A percentile compares a stretch with the other conserved stretches of the same genome.
phyloP scores from a whole-genome alignment of 2,888 invertebrate genomes.

The Kryphioiulus occultus region DNA sequence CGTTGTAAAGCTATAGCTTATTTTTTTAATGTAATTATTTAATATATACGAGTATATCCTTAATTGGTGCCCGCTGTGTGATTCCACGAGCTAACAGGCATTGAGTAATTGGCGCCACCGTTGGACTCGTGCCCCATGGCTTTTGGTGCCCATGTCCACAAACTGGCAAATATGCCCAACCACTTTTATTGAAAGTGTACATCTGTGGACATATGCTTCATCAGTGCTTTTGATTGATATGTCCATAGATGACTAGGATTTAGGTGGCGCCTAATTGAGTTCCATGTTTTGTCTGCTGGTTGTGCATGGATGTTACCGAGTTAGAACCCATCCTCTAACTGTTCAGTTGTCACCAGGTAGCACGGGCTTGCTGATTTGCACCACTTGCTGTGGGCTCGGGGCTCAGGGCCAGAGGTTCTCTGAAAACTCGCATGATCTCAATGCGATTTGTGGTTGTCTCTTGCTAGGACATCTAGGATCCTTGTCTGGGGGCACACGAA shows the following conservation, averaged over 20 bases:
- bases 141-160: too few relatives aligned
- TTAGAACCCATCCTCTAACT: neutral
- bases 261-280: neutral
- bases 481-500: too few relatives aligned
- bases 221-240: too few relatives aligned
- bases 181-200: too few relatives aligned
- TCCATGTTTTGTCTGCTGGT: neutral
- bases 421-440: neutral
- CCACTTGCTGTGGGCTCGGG: too few relatives aligned
- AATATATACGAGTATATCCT: neutral
- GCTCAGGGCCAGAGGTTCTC: neutral
- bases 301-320: too few relatives aligned
- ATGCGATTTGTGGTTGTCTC: neutral
- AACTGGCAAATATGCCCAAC: too few relatives aligned
- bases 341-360: neutral
- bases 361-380: too few relatives aligned
- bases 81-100: neutral
- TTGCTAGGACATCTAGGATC: neutral
- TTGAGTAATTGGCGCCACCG: neutral
- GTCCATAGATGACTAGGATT: too few relatives aligned
- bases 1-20: constrained; percentile 17
- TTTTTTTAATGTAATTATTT: constrained; percentile 17
- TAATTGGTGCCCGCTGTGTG: neutral
- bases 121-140: too few relatives aligned
- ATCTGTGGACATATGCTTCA: too few relatives aligned